Evolutionary conservation across 2,888 invertebrate genomes (phyloP).

Genomic region (Lithophane ornitopus): DNA sequence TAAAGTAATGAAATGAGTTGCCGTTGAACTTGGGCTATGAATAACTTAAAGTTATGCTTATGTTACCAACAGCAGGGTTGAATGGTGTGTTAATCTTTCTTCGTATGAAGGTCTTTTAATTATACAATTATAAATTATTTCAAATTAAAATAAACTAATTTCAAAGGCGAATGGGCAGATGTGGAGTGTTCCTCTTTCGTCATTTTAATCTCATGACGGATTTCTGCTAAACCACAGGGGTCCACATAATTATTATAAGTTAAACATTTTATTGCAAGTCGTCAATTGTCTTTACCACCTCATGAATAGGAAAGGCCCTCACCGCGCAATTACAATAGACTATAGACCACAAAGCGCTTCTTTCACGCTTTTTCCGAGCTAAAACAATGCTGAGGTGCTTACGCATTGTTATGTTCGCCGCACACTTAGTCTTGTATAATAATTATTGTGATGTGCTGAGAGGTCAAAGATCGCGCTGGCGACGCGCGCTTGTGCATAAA

Average conservation of each 20-base stretch:
- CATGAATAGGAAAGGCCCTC: conserved; percentile 18
- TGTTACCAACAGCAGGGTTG: background rate
- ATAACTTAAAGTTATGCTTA: background rate
- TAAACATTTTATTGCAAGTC: conserved; percentile 4
- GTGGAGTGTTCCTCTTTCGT: background rate
- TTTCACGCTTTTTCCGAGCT: conserved; percentile 27
- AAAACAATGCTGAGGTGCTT: conserved; percentile 40
- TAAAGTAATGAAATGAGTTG: background rate
- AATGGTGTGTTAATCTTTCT: background rate
- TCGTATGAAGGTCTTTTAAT: background rate
- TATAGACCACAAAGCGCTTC: conserved; percentile 41
- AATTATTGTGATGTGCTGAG: conserved; percentile 16
- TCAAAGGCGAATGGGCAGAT: background rate
- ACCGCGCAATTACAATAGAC: conserved; percentile 37
- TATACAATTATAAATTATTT: too few species aligned
- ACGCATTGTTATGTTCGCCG: conserved; percentile 32
- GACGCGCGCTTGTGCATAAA: conserved; percentile 13
- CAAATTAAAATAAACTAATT: background rate
- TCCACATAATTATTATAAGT: background rate
- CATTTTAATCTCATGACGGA: background rate
- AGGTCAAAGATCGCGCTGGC: conserved; percentile 46
- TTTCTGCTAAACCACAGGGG: background rate
- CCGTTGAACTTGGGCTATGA: background rate
- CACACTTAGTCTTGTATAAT: conserved; percentile 50
- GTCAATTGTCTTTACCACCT: conserved; percentile 9